Conservation (phyloP, 2,888 invertebrate genomes). For the Trissolcus japonicus region DNA sequence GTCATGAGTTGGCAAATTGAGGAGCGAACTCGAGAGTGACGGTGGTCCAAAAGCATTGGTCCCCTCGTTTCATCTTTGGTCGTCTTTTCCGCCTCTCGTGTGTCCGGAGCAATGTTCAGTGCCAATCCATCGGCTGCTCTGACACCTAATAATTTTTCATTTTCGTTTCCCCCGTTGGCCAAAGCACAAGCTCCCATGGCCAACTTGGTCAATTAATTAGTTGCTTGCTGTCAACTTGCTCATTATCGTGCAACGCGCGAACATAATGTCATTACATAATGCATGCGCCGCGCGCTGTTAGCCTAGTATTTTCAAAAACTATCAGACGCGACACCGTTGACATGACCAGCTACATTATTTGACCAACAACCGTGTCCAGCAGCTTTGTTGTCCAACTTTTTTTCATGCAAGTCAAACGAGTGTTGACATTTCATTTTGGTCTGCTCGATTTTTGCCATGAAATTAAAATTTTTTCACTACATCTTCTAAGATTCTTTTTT, state of each 20-base stretch:
- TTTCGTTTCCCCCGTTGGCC: too few relatives aligned
- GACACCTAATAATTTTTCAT: constrained; percentile 56
- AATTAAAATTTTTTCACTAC: neutral
- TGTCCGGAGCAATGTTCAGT: neutral
- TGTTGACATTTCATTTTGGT: neutral
- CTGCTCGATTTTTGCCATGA: neutral
- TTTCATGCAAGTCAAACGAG: too few relatives aligned
- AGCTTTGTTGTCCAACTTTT: too few relatives aligned
- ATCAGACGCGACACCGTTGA: too few relatives aligned
- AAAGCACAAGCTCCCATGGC: neutral
- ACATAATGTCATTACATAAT: neutral
- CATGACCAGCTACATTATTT: too few relatives aligned
- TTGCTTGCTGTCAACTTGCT: constrained; percentile 11
- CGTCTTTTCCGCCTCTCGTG: neutral
- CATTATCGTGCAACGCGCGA: neutral
- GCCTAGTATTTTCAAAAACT: neutral
- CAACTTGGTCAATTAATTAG: neutral
- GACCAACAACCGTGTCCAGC: too few relatives aligned
- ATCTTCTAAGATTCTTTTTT: neutral
- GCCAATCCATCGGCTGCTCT: constrained; percentile 69
- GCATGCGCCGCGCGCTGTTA: constrained; percentile 1
- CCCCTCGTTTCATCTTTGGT: too few relatives aligned
- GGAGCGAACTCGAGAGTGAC: too few relatives aligned
- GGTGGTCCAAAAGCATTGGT: too few relatives aligned
- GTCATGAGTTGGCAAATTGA: too few relatives aligned